These are phyloP conservation scores for Notodonta dromedarius DNA, from an alignment of 2,888 invertebrate genomes.

Conservation along the genomic window DNA sequence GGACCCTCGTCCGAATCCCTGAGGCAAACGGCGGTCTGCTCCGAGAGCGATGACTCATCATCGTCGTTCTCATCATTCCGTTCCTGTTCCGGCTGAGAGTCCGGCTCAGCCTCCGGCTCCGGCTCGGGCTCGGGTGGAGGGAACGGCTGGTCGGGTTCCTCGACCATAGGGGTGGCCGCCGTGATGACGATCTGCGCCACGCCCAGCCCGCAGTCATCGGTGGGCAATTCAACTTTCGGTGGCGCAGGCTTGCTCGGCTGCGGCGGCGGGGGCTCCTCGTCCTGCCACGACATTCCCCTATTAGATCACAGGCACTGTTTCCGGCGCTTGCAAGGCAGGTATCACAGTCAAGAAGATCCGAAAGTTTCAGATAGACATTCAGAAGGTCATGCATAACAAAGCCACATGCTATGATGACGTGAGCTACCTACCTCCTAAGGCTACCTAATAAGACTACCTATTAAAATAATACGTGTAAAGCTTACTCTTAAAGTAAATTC, in stretches of 20 bases:
- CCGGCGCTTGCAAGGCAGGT: constrained; percentile 3
- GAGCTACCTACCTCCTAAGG: constrained; percentile 24
- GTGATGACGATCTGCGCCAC: constrained; percentile 97
- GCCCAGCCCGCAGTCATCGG: constrained; percentile 87
- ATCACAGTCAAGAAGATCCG: constrained; percentile 5
- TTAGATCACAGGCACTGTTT: not conserved
- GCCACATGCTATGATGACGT: constrained; percentile 41
- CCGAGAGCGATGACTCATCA: constrained; percentile 77
- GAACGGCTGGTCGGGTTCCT: constrained; percentile 86
- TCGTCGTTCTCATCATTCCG: constrained; percentile 63
- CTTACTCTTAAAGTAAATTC: constrained; percentile 11
- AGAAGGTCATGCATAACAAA: constrained; percentile 31
- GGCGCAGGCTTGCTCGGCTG: constrained; percentile 53
- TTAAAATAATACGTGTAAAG: constrained; percentile 1
- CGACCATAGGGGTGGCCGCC: constrained; percentile 96
- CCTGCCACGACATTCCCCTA: constrained; percentile 24
- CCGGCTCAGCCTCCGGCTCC: constrained; percentile 51
- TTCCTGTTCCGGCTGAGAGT: constrained; percentile 37
- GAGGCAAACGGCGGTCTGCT: constrained; percentile 76
- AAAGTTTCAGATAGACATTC: constrained; percentile 20
- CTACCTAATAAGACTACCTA: constrained; percentile 12
- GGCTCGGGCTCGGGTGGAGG: constrained; percentile 73
- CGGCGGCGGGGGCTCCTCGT: constrained; percentile 47
- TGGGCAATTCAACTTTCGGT: constrained; percentile 71
- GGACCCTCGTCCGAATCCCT: constrained; percentile 81